Base-by-base conservation (phyloP, 2,113 vertebrate genomes). In the Corythaeola cristata region DNA sequence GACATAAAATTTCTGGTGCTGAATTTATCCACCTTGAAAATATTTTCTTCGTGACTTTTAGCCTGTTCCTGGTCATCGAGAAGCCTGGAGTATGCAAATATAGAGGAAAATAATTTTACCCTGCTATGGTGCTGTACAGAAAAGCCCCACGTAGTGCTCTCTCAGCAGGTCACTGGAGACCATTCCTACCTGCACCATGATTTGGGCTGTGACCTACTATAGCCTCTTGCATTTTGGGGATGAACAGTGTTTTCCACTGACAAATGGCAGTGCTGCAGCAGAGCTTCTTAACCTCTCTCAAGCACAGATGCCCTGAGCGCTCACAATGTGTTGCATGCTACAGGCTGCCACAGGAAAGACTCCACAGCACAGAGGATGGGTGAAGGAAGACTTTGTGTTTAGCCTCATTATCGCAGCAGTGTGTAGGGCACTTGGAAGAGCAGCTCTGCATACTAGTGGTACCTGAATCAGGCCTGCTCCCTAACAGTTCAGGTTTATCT, bases 241-340 rank as follows among this genome's bases (percentile, higher is more conserved):
- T 19, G 62, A 66, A 49, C 11, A 76, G 23, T 23, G 33, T 18
- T 45, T 23, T 41, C 12, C 19, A 28, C 39, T 32, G 41, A 52
- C 1, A 49, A 88, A 80, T 8, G 10, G 12, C 49, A 68, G 12
- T 5, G 8, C 11, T 85, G n/a, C 44, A 59, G 55, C 37, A 73
- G 21, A 63, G 50, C 18, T 59, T 20, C 4, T 66, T 13, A 15
- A 15, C 10, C 4, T 58, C 19, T 28, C 24, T n/a, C 26, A 8
- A 45, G 47, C 27, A 26, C 0, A 0, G 33, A 23, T 26, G 15
- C 13, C 45, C 33, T 3, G 7, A 37, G 12, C 15, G 32, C 39
- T 81, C 32, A 18, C 15, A 37, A 5, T 4, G 10, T 15, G 5
- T 18, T 53, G 15, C 12, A 6, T 19, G 32, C 3, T 33, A 32